Evolutionary conservation across 2,888 invertebrate genomes (phyloP), one percentile per base, ranked within the genome.

Genomic region (Coenonympha glycerion): DNA sequence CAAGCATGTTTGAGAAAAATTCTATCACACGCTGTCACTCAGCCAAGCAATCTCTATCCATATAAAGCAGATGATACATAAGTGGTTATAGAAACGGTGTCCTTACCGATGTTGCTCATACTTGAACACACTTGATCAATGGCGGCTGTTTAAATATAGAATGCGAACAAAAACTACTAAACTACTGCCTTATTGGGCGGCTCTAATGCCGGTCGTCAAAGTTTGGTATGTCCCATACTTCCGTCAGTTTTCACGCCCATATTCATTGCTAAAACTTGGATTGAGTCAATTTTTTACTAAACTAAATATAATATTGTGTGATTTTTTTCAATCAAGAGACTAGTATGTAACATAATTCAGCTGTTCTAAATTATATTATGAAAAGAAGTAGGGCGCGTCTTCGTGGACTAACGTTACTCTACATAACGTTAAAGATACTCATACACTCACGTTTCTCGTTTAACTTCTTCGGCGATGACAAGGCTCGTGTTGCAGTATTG

Each of bases 401-500:
- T n/a, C n/a, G n/a, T n/a, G n/a, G n/a, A n/a, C n/a, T n/a, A n/a
- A n/a, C n/a, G n/a, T n/a, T n/a, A n/a, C n/a, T n/a, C n/a, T n/a
- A n/a, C n/a, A n/a, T n/a, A n/a, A n/a, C n/a, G n/a, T n/a, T n/a
- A n/a, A n/a, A n/a, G 13, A 5, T 31, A 5, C 5, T 8, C 18
- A n/a, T 34, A 65, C 19, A 65, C 71, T 70, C 61, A 85, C 85
- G 53, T 62, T 3, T 69, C 60, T 53, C 62, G 65, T 34, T 66
- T 71, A 45, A 74, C 63, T 53, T 77, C 74, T 31, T 76, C 60
- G 1, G 84, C 68, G 9, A 86, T 78, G 3, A 78, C 77, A 2
- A 87, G 59, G 33, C 72, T 80, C 1, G 77, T 79, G 53, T 84
- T 81, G 1, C 73, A 69, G 26, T 65, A 68, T 56, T 79, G 76